These are phyloP conservation scores for Merluccius polli DNA, from an alignment of 2,797 vertebrate species.

Conservation along the genomic window DNA sequence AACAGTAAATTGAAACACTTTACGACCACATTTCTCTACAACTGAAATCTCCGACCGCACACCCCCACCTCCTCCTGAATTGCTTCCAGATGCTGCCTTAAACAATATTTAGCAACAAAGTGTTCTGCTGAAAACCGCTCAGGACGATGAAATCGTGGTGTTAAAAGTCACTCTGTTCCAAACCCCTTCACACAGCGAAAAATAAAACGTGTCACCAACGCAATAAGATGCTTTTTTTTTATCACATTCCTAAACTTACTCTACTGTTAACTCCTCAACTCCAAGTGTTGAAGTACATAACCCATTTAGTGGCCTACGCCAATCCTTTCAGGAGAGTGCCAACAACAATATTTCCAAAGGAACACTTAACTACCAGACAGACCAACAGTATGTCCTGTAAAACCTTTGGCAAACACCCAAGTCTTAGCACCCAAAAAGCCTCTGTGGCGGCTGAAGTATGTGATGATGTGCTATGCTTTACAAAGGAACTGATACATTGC, in stretches of 20 bases:
- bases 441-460: conserved; percentile 23
- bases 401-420: conserved; percentile 20
- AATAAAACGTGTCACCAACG: too few species aligned
- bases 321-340: conserved; percentile 34
- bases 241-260: conserved; percentile 22
- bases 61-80: conserved; percentile 16
- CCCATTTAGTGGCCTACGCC: conserved; percentile 22
- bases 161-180: conserved; percentile 8
- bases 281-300: conserved; percentile 30
- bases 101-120: conserved; percentile 24
- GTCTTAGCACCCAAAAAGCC: conserved; percentile 18
- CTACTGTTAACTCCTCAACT: conserved; percentile 5
- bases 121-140: conserved; percentile 15
- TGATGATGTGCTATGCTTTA: neutral
- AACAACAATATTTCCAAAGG: conserved; percentile 40
- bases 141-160: conserved; percentile 24
- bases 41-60: conserved; percentile 17
- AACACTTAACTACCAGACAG: conserved; percentile 28
- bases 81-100: conserved; percentile 33
- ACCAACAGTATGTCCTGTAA: conserved; percentile 44
- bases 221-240: neutral
- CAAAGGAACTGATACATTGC: neutral
- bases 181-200: neutral
- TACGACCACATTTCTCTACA: conserved; percentile 28
- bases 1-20: conserved; percentile 20